A percentile compares a stretch with the other conserved stretches of the same genome.
phyloP scores from a whole-genome alignment of 2,113 vertebrate genomes.

The Sula dactylatra region DNA sequence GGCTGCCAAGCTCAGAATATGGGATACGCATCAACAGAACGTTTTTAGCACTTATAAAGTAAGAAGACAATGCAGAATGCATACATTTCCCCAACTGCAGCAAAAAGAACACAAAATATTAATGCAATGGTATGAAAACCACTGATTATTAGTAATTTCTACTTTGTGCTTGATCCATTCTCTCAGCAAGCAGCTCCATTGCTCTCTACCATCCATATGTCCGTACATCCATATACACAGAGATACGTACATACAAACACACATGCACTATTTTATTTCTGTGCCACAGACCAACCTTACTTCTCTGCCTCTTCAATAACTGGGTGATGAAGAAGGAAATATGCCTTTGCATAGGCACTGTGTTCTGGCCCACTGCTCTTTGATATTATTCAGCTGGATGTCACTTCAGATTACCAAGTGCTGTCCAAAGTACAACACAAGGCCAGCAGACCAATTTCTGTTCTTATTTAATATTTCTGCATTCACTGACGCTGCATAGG shows the following conservation, averaged over 20 bases:
- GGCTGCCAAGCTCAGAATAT: neutral
- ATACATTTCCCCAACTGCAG: neutral
- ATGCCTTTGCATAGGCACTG: neutral
- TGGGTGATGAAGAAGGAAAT: neutral
- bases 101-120: neutral
- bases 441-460: neutral
- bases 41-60: neutral
- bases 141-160: neutral
- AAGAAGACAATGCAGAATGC: neutral
- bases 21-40: neutral
- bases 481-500: neutral
- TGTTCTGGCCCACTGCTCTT: neutral
- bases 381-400: neutral
- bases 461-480: neutral
- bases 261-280: neutral
- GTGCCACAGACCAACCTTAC: neutral
- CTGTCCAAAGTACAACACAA: neutral
- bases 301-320: neutral
- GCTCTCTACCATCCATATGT: rapidly evolving
- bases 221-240: rapidly evolving
- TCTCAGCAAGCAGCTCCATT: neutral
- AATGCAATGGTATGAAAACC: rapidly evolving
- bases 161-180: too few species aligned
- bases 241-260: rapidly evolving
- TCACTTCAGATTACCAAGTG: neutral